A percentile compares a stretch with the other conserved stretches of the same genome.
phyloP scores from a whole-genome alignment of 2,888 invertebrate genomes.

The Megalurothrips usitatus region DNA sequence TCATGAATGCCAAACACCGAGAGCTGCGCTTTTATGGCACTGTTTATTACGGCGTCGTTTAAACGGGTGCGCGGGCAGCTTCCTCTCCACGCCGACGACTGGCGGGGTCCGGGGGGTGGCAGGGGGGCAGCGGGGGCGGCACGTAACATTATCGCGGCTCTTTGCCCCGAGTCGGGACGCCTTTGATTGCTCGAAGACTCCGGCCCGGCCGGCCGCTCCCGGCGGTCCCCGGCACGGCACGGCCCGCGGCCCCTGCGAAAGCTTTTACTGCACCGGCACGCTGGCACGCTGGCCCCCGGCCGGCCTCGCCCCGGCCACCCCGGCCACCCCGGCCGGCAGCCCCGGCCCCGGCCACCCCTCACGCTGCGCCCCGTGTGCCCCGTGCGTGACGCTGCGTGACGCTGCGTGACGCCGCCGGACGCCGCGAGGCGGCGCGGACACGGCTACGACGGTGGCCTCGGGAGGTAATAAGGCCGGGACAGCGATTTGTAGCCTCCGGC shows the following conservation, averaged over 20 bases:
- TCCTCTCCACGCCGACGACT: background rate
- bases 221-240: background rate
- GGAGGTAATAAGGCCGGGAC: background rate
- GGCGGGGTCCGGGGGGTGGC: background rate
- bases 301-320: background rate
- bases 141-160: slow-evolving; percentile 16
- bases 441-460: background rate
- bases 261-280: no score
- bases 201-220: background rate
- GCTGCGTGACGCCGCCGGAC: no score
- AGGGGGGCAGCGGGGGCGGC: background rate
- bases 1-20: slow-evolving; percentile 21
- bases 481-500: background rate
- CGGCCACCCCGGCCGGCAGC: background rate
- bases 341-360: no score
- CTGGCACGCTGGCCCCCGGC: background rate
- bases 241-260: no score
- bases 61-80: background rate
- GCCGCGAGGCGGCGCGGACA: no score
- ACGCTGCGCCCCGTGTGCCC: no score
- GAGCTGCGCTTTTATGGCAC: slow-evolving; percentile 10
- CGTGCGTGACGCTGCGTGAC: no score
- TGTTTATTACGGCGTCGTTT: slow-evolving; percentile 21
- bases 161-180: background rate
- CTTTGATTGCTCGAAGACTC: background rate